These are phyloP conservation scores for Scelioninae gen. 1 DNA, from an alignment of 2,888 invertebrate species.

Conservation along the genomic window DNA sequence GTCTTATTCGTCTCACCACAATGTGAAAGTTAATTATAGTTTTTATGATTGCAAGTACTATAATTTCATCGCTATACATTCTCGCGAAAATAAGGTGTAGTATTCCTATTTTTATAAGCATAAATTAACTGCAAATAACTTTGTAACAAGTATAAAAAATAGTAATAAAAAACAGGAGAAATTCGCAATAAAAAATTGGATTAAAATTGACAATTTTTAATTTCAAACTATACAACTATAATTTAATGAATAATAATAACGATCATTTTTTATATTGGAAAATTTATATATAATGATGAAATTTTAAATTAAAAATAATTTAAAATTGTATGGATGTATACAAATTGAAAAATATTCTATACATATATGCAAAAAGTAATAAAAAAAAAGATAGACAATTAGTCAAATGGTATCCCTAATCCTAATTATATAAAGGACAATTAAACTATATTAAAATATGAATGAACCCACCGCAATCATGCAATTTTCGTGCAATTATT, in stretches of 20 bases:
- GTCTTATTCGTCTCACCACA: constrained; percentile 37
- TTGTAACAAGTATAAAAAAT: neutral
- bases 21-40: constrained; percentile 63
- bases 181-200: no score
- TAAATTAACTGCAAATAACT: constrained; percentile 30
- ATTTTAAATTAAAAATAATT: no score
- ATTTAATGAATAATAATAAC: no score
- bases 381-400: constrained; percentile 7
- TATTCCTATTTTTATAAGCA: constrained; percentile 4
- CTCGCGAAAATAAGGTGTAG: neutral
- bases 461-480: constrained; percentile 34
- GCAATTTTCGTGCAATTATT: constrained; percentile 54
- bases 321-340: no score
- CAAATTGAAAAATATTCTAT: neutral
- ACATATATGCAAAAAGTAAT: neutral
- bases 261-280: no score
- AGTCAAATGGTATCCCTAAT: constrained; percentile 1
- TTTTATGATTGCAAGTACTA: constrained; percentile 48
- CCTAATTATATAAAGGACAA: constrained; percentile 11
- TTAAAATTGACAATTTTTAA: no score
- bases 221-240: no score
- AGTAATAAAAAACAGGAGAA: neutral
- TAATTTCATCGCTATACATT: constrained; percentile 40
- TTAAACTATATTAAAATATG: constrained; percentile 55
- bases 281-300: no score